A percentile compares a stretch with the other conserved stretches of the same genome.
Evolutionary conservation across 2,888 invertebrate genomes (phyloP).

Genomic region (Chydorus sphaericus): DNA sequence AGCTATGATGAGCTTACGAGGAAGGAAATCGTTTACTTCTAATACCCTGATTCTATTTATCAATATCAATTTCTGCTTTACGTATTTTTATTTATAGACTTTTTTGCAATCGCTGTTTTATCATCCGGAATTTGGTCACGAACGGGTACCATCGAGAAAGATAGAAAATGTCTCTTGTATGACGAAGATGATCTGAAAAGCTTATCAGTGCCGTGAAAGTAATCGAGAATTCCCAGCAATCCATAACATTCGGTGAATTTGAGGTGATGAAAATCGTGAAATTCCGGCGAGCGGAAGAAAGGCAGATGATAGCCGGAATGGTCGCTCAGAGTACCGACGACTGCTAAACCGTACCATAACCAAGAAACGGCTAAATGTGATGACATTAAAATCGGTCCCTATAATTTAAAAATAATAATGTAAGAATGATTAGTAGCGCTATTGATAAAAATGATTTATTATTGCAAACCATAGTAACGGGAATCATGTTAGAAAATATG

Average conservation of each 20-base stretch:
- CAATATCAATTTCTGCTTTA: too few species aligned
- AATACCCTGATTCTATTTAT: too few species aligned
- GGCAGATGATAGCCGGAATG: slow-evolving; percentile 78
- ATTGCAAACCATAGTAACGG: slow-evolving; percentile 40
- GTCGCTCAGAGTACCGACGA: slow-evolving; percentile 59
- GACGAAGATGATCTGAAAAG: slow-evolving; percentile 55
- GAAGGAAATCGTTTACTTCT: too few species aligned
- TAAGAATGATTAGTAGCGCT: slow-evolving; percentile 31
- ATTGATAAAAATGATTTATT: slow-evolving; percentile 18
- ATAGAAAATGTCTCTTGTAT: slow-evolving; percentile 46
- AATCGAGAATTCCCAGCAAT: slow-evolving; percentile 62
- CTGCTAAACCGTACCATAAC: slow-evolving; percentile 62
- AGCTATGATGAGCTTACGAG: too few species aligned
- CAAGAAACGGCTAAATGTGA: slow-evolving; percentile 58
- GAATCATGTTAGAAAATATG: slow-evolving; percentile 57
- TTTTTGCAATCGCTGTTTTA: not conserved
- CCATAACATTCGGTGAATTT: slow-evolving; percentile 73
- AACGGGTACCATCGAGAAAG: slow-evolving; percentile 27
- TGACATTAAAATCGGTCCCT: slow-evolving; percentile 38
- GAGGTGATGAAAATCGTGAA: slow-evolving; percentile 74
- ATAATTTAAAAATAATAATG: slow-evolving; percentile 23
- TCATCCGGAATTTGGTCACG: slow-evolving; percentile 16
- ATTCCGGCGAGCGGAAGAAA: slow-evolving; percentile 69
- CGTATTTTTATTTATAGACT: too few species aligned
- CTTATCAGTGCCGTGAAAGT: slow-evolving; percentile 66